These are phyloP conservation scores for Iphiclides podalirius DNA, from an alignment of 2,888 invertebrate species.

Conservation along the genomic window DNA sequence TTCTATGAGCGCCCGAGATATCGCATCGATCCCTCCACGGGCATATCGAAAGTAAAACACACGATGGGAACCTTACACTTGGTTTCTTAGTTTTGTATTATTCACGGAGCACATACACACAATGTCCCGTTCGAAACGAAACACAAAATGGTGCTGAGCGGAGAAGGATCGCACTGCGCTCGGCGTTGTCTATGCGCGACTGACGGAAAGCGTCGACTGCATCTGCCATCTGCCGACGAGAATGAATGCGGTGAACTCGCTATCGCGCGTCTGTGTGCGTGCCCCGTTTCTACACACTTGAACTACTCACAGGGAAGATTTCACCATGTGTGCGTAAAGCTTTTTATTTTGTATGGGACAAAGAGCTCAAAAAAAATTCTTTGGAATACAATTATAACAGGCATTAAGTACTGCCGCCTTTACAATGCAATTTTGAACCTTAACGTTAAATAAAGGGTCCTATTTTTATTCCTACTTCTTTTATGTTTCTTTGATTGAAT, in stretches of 20 bases:
- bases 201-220: constrained; percentile 76
- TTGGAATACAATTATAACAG: constrained; percentile 43
- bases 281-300: constrained; percentile 44
- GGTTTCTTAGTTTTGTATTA: constrained; percentile 58
- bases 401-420: constrained; percentile 36
- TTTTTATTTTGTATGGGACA: constrained; percentile 68
- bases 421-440: constrained; percentile 50
- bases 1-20: constrained; percentile 75
- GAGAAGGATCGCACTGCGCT: constrained; percentile 63
- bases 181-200: constrained; percentile 77
- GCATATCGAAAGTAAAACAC: constrained; percentile 73
- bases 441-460: constrained; percentile 25
- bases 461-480: neutral
- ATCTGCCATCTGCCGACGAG: constrained; percentile 80
- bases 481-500: neutral
- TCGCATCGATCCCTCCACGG: constrained; percentile 70
- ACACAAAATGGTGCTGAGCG: constrained; percentile 76
- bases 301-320: constrained; percentile 34
- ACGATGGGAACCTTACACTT: constrained; percentile 52
- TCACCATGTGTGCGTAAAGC: constrained; percentile 54
- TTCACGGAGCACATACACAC: constrained; percentile 77
- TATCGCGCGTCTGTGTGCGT: constrained; percentile 49
- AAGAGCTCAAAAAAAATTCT: constrained; percentile 58
- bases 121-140: constrained; percentile 76
- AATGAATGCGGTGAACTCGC: constrained; percentile 75